Base-by-base conservation (phyloP, 2,113 vertebrate genomes). In the Todiramphus chloris region DNA sequence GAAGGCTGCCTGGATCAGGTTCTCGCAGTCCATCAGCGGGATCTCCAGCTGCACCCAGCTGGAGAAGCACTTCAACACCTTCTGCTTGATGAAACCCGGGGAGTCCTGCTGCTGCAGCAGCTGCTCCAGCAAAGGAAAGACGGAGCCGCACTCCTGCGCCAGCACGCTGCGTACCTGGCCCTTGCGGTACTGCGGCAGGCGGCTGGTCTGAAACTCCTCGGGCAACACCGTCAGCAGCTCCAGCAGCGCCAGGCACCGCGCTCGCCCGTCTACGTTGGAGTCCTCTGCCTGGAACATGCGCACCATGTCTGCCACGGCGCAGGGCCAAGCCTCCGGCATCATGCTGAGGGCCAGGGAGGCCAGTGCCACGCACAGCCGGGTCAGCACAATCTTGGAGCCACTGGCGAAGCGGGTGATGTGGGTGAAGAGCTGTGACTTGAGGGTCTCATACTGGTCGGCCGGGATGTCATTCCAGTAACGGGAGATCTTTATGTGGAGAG, bases 401-500 rank as follows among this genome's bases (percentile, higher is more conserved):
- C 99, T 98, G 94, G 99, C 99, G 4, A 99, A 99, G 96, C 96
- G 98, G 35, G 99, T 99, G 89, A 99, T 99, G 97, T 99, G 99
- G 59, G 98, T 99, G 97, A 99, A 99, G 89, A 99, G 99, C 98
- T 99, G 99, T 0, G 98, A 99, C 97, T 99, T 99, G 78, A 99
- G 98, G 82, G 98, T 99, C 96, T 99, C 99, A 2, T 99, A 99
- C 97, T 99, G 99, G 97, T 99, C 99, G 1, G 98, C 98, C 0
- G 99, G 99, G 94, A 99, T 99, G 98, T 99, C 99, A 0, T 98
- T 98, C 99, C 99, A 99, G 96, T 99, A 99, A 62, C 99, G 99
- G 55, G 99, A 99, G 95, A 99, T 99, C 97, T 99, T 99, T 67
- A 99, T 99, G 97, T 99, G 99, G 48, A 99, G 98, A 14, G 99